Base-by-base conservation (phyloP, 1,140 invertebrate genomes). In the Ceratosolen fusciceps region DNA sequence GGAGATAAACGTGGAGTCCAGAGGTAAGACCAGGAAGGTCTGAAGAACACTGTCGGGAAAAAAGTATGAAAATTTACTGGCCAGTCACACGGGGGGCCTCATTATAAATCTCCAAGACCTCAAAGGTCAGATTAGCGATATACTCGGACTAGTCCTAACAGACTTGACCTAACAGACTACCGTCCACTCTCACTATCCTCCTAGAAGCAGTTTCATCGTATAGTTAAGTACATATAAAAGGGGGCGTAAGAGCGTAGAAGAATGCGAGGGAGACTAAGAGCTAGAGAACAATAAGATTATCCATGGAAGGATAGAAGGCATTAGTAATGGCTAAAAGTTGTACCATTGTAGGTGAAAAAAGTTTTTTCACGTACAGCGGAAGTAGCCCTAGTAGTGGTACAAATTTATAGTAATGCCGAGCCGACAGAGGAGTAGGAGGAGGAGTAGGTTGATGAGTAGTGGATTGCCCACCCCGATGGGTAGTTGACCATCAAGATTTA, bases 331-430 rank as follows among this genome's bases (percentile, higher is more conserved):
- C 82, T 83, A 14, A 9, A 86, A 88, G 88, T 88, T 89, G 83
- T 82, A 82, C 83, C 83, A 88, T 88, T 88, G 87, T 89, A 79
- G n/a, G n/a, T n/a, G n/a, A n/a, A n/a, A 77, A 80, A 88, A 89
- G 85, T 88, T 89, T 87, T 84, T 82, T 84, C 8, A 24, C n/a
- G 19, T n/a, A n/a, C n/a, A n/a, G n/a, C n/a, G n/a, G n/a, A n/a
- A n/a, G n/a, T n/a, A n/a, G n/a, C n/a, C n/a, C n/a, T n/a, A n/a
- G n/a, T n/a, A n/a, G n/a, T n/a, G n/a, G n/a, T n/a, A n/a, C n/a
- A n/a, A n/a, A n/a, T n/a, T n/a, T n/a, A n/a, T n/a, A n/a, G n/a
- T n/a, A n/a, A n/a, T n/a, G n/a, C n/a, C n/a, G n/a, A n/a, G n/a
- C n/a, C 24, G 43, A 52, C 10, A 16, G 34, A 43, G 43, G 78